Evolutionary conservation across 2,113 vertebrate genomes (phyloP).

Genomic region (Rhodinocichla rosea): DNA sequence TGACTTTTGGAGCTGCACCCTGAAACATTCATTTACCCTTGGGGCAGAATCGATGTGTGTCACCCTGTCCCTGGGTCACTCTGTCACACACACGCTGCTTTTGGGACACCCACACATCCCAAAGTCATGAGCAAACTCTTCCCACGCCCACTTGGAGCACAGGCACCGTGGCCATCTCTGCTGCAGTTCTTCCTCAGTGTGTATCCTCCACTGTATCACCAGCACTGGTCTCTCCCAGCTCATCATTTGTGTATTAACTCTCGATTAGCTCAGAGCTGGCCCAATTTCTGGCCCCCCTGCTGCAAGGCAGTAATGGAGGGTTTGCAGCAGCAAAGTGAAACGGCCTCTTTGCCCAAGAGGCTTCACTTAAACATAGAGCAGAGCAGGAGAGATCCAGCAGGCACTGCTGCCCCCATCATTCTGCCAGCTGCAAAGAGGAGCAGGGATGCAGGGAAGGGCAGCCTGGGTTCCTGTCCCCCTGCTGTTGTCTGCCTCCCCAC

Average conservation of each 20-base stretch:
- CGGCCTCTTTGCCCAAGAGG: constrained; percentile 5
- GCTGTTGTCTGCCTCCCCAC: rapidly evolving
- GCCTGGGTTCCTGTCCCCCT: rapidly evolving
- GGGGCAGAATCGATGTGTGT: rapidly evolving
- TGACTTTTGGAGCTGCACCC: rapidly evolving
- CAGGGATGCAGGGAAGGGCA: background rate
- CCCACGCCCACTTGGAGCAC: background rate
- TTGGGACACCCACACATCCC: background rate
- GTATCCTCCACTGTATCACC: background rate
- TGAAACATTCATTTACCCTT: rapidly evolving
- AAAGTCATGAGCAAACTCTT: rapidly evolving
- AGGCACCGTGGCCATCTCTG: background rate
- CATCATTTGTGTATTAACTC: constrained; percentile 17
- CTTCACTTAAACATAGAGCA: background rate
- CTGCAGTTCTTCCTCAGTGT: background rate
- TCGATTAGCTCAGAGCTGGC: background rate
- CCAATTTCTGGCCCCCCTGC: constrained; percentile 36
- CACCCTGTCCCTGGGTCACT: rapidly evolving
- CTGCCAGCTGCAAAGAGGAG: rapidly evolving
- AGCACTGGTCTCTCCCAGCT: background rate
- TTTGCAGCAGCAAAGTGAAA: constrained; percentile 7
- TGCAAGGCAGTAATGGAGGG: background rate
- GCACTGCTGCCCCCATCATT: background rate
- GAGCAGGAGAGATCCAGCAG: background rate
- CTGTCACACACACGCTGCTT: rapidly evolving